Evolutionary conservation across 2,797 vertebrate genomes (phyloP).

Genomic region (Tapirus indicus): DNA sequence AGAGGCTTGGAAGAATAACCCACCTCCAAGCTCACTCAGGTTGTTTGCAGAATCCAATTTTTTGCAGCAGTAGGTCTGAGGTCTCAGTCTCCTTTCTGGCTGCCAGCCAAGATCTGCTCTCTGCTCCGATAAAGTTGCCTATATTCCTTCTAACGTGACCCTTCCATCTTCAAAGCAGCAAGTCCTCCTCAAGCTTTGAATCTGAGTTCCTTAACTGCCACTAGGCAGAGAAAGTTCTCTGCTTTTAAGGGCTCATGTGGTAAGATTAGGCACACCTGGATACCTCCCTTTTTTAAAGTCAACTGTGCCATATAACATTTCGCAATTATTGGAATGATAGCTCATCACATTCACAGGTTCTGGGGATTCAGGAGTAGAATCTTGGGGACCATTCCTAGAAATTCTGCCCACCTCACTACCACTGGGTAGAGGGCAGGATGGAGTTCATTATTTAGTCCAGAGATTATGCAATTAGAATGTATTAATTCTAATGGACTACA

Average conservation of each 20-base stretch:
- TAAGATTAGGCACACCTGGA: background rate
- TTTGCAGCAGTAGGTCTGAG: background rate
- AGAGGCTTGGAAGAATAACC: background rate
- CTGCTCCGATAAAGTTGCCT: background rate
- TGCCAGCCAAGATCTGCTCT: conserved; percentile 11
- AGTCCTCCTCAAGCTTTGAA: background rate
- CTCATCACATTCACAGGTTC: background rate
- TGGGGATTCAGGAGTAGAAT: background rate
- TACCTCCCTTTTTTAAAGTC: background rate
- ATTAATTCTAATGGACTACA: conserved; percentile 50
- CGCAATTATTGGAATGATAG: background rate
- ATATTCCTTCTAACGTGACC: background rate
- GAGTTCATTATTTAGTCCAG: conserved; percentile 34
- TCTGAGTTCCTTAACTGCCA: conserved; percentile 36
- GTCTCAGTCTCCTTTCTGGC: background rate
- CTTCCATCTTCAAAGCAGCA: conserved; percentile 45
- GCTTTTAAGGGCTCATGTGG: background rate
- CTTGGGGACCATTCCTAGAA: conserved; percentile 33
- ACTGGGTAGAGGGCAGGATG: background rate
- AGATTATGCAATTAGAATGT: conserved; percentile 39
- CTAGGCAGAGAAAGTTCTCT: background rate
- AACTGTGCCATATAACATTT: background rate
- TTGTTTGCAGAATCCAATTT: conserved; percentile 28
- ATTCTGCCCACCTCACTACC: conserved; percentile 38
- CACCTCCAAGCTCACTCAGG: background rate